A percentile compares a stretch with the other conserved stretches of the same genome.
Conservation (phyloP, 2,888 invertebrate genomes). For the Acronicta alni region DNA sequence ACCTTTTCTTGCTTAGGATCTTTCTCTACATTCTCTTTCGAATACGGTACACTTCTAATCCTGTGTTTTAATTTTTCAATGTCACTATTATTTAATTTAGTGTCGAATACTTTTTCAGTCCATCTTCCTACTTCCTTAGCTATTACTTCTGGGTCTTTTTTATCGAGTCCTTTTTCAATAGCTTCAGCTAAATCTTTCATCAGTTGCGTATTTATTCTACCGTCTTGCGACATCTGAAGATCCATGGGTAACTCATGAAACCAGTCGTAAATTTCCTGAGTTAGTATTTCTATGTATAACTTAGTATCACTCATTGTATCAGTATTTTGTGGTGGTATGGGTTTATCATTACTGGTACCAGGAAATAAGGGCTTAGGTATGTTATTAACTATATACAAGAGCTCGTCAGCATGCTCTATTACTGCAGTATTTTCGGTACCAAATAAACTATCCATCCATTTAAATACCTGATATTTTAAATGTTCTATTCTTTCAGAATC, state of each 20-base stretch:
- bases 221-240: conserved; percentile 12
- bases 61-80: conserved; percentile 28
- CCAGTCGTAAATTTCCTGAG: conserved; percentile 38
- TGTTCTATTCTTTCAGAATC: conserved; percentile 71
- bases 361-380: conserved; percentile 59
- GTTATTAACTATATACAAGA: conserved; percentile 68
- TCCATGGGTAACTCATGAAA: conserved; percentile 28
- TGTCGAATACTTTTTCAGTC: conserved; percentile 29
- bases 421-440: conserved; percentile 62
- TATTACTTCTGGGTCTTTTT: conserved; percentile 8
- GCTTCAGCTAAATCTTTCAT: conserved; percentile 33
- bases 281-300: conserved; percentile 7
- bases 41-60: conserved; percentile 17
- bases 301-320: conserved; percentile 5
- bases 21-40: background rate
- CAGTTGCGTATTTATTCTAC: conserved; percentile 13
- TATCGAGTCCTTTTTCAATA: conserved; percentile 15
- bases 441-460: conserved; percentile 72
- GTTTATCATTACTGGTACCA: background rate
- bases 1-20: conserved; percentile 26
- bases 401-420: conserved; percentile 62
- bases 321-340: background rate
- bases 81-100: conserved; percentile 13
- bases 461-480: conserved; percentile 77
- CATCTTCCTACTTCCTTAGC: conserved; percentile 27